Percentiles rank a stretch among this genome's conserved stretches.
These are phyloP conservation scores for Euplexia lucipara DNA, from an alignment of 2,888 invertebrate genomes.

Conservation along the genomic window DNA sequence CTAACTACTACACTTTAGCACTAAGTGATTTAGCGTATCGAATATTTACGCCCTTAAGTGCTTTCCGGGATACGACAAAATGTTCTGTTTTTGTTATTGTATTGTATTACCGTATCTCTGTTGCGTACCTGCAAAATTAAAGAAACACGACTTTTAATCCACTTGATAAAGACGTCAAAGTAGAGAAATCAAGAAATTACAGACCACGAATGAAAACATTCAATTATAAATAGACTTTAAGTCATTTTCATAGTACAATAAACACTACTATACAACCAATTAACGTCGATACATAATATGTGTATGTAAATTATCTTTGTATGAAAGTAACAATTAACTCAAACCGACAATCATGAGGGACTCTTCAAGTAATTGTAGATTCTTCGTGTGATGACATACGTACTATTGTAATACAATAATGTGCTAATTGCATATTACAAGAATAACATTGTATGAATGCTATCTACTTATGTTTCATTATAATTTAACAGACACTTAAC, in stretches of 20 bases:
- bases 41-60: too few relatives aligned
- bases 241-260: conserved; percentile 43
- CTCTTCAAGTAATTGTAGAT: conserved; percentile 77
- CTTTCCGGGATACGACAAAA: too few relatives aligned
- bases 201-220: conserved; percentile 45
- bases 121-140: conserved; percentile 33
- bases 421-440: conserved; percentile 84
- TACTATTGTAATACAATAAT: conserved; percentile 70
- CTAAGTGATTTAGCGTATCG: too few relatives aligned
- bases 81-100: not conserved
- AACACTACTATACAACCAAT: conserved; percentile 49
- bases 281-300: conserved; percentile 29
- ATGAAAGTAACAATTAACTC: conserved; percentile 61
- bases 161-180: conserved; percentile 24
- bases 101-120: not conserved
- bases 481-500: conserved; percentile 88
- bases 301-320: conserved; percentile 32
- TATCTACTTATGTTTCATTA: conserved; percentile 87
- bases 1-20: too few relatives aligned
- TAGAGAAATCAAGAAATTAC: conserved; percentile 37
- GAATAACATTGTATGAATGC: conserved; percentile 77
- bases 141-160: not conserved
- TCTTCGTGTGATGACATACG: conserved; percentile 53
- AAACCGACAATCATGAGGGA: conserved; percentile 74
- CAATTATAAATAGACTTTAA: conserved; percentile 30